Base-by-base conservation (phyloP, 2,888 invertebrate species). In the Nomada ruficornis region DNA sequence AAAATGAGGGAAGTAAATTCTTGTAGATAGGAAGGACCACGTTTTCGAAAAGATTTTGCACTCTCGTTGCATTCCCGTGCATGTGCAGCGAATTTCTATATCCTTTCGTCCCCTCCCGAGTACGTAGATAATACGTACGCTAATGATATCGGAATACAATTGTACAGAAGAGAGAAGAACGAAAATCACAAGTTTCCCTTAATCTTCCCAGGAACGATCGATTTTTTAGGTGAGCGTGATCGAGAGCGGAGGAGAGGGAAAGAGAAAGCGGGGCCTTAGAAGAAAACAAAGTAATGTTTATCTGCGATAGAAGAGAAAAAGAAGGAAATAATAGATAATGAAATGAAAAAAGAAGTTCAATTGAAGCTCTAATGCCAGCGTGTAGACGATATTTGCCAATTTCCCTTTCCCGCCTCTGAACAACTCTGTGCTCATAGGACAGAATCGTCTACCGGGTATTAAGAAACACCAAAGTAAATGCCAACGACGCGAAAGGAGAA, bases 321-420 rank as follows among this genome's bases (percentile, higher is more conserved):
- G 36, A 54, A 29, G n/a, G 20, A 52, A 52, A 23, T 29, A 29
- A 3, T 29, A 5, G 4, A 29, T 29, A 29, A 29, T 5, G 29
- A 29, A 4, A 60, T 10, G n/a, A 36, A 42, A n/a, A 9, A 20
- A 11, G 47, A 69, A 36, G 23, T 36, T 44, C 44, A 9, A 23
- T 65, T 60, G n/a, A 71, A 59, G 55, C 11, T 73, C 29, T 59
- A 65, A 65, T 47, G 54, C 50, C 55, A 75, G 42, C 26, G 57
- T 20, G 57, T 80, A 72, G 73, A 54, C 64, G 64, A 69, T 73
- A 79, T 59, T 73, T 50, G 55, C 72, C 72, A 52, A 73, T 68
- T 68, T 65, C 63, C 52, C 26, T 44, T 80, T 72, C 50, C 59
- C 26, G 72, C 79, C 47, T 69, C 67, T 50, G 26, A 72, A 55